Conservation (phyloP, 2,113 vertebrate species). For the Callionymus lyra region DNA sequence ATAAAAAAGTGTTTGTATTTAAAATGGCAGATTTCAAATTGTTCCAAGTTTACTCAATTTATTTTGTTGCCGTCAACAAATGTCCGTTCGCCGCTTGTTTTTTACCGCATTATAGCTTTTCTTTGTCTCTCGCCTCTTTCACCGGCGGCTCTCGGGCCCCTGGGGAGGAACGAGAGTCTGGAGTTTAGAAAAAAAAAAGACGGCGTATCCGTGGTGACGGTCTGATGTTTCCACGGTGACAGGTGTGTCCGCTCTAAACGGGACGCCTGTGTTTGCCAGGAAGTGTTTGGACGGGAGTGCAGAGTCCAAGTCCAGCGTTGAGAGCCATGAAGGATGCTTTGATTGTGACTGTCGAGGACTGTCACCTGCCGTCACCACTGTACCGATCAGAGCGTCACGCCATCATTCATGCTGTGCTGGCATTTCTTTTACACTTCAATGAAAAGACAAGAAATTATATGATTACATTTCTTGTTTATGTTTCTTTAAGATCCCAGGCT, state of each 20-base stretch:
- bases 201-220: slow-evolving; percentile 47
- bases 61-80: slow-evolving; percentile 6
- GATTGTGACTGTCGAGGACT: slow-evolving; percentile 34
- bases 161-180: slow-evolving; percentile 37
- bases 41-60: too few species aligned
- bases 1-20: too few species aligned
- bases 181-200: slow-evolving; percentile 39
- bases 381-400: too few species aligned
- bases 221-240: slow-evolving; percentile 51
- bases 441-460: too few species aligned
- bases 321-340: slow-evolving; percentile 30
- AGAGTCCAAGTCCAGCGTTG: slow-evolving; percentile 54
- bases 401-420: too few species aligned
- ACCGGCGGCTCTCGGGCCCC: slow-evolving; percentile 45
- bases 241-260: slow-evolving; percentile 54
- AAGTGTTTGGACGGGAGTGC: slow-evolving; percentile 43
- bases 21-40: too few species aligned
- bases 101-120: slow-evolving; percentile 22
- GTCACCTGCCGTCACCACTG: slow-evolving; percentile 29
- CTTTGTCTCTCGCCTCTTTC: slow-evolving; percentile 44
- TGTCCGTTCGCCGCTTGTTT: slow-evolving; percentile 16
- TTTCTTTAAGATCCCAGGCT: too few species aligned
- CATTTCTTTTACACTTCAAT: too few species aligned
- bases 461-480: too few species aligned
- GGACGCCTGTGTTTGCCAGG: slow-evolving; percentile 50